Evolutionary conservation across 2,113 vertebrate species (phyloP).

Genomic region (Thinocorus orbignyianus): DNA sequence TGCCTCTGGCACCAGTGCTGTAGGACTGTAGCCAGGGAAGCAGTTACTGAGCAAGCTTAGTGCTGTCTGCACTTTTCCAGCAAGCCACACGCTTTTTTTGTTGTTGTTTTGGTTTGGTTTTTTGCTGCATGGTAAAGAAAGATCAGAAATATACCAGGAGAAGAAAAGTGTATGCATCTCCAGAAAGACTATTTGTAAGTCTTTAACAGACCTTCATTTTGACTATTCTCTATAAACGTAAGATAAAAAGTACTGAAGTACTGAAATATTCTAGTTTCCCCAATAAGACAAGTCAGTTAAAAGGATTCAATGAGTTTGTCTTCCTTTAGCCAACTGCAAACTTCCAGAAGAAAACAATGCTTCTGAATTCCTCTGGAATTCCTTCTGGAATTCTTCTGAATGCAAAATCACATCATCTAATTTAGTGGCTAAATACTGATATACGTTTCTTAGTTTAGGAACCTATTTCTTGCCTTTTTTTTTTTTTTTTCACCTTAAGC

Average conservation of each 20-base stretch:
- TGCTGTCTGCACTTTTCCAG: neutral
- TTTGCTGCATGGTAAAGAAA: neutral
- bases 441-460: neutral
- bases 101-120: neutral
- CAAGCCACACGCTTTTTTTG: neutral
- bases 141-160: accelerated
- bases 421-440: neutral
- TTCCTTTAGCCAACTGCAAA: neutral
- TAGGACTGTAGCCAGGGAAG: neutral
- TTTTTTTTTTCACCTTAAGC: neutral
- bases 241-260: neutral
- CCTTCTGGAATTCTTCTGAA: neutral
- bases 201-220: neutral
- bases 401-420: neutral
- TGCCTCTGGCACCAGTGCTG: neutral
- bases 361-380: too few species aligned
- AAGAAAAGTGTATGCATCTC: neutral
- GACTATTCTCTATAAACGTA: neutral
- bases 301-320: neutral
- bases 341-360: neutral
- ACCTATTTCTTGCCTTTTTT: neutral
- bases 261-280: neutral
- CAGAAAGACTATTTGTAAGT: neutral
- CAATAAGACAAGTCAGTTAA: neutral
- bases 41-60: neutral